Evolutionary conservation across 92 coral and sea anemone genomes (phyloP), one percentile per base, ranked within the genome.

Genomic region (Porites rus): DNA sequence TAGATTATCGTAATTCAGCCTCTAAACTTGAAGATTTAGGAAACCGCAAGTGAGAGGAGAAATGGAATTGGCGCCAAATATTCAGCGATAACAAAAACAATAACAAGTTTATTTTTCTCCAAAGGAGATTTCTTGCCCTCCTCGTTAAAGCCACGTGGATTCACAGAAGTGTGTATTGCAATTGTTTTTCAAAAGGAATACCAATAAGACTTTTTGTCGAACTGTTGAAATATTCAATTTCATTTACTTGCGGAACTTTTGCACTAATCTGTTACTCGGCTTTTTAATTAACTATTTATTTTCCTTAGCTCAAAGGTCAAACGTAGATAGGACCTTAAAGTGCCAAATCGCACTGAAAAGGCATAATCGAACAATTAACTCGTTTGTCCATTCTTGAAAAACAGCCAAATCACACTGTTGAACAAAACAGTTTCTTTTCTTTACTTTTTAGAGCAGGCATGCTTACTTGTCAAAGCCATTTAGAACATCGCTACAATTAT

Each of bases 121-220:
- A n/a, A 66, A 12, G 31, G 38, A 53, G 63, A 61, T 50, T 51
- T 66, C n/a, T 56, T 53, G 56, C 38, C 13, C 58, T 21, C 58
- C 86, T 69, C 77, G 58, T 81, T 70, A 54, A 38, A 70, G 28
- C 86, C 86, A 69, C 58, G 86, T 69, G 77, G 13, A n/a, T 69
- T 60, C 11, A 38, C 46, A 54, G 56, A 13, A 28, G 14, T 10
- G 52, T 38, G 56, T 58, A 60, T 51, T 17, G 24, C 22, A 4
- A 69, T 7, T 59, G 16, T 43, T 16, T 51, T 14, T 21, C 10
- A 6, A 11, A 68, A 7, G 38, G 18, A n/a, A 13, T 11, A 5
- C 3, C 46, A 22, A 56, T 65, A 11, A 7, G 16, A 21, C 60
- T 20, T 14, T 17, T 65, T 38, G 16, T 9, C 19, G 16, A 25